These are phyloP conservation scores for Eristalis intricaria DNA, from an alignment of 2,888 invertebrate genomes.

Conservation along the genomic window DNA sequence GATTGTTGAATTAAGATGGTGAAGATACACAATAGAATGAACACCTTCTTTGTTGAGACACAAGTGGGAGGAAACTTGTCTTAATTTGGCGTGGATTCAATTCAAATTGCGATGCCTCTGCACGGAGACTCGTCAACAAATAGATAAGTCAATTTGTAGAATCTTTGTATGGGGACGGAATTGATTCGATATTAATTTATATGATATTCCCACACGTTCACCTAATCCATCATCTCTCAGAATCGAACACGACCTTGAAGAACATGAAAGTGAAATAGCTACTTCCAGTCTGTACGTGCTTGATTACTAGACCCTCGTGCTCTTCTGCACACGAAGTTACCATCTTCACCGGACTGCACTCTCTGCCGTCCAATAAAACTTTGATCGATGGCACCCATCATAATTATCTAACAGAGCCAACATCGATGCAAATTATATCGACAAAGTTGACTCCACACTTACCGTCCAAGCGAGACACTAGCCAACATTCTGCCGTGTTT, in stretches of 20 bases:
- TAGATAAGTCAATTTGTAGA: neutral
- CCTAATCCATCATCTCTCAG: no score
- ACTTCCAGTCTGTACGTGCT: neutral
- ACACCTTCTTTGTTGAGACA: neutral
- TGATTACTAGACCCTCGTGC: no score
- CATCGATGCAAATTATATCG: slow-evolving; percentile 24
- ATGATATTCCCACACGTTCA: neutral
- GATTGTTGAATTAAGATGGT: slow-evolving; percentile 19
- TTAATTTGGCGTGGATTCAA: neutral
- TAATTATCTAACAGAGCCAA: slow-evolving; percentile 48
- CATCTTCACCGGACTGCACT: neutral
- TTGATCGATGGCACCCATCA: slow-evolving; percentile 51
- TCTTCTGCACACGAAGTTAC: neutral
- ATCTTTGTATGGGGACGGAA: neutral
- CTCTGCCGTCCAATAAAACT: neutral
- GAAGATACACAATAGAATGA: slow-evolving; percentile 9
- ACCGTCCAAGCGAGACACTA: neutral
- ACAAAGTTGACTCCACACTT: slow-evolving; percentile 7
- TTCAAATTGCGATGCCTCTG: neutral
- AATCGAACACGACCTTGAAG: neutral
- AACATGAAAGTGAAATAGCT: neutral
- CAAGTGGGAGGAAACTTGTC: neutral
- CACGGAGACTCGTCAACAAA: neutral
- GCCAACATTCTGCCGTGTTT: slow-evolving; percentile 30
- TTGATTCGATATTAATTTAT: neutral